Percentiles rank a stretch among this genome's conserved stretches.
Conservation (phyloP, 2,888 invertebrate species). For the Galerucella calmariensis region DNA sequence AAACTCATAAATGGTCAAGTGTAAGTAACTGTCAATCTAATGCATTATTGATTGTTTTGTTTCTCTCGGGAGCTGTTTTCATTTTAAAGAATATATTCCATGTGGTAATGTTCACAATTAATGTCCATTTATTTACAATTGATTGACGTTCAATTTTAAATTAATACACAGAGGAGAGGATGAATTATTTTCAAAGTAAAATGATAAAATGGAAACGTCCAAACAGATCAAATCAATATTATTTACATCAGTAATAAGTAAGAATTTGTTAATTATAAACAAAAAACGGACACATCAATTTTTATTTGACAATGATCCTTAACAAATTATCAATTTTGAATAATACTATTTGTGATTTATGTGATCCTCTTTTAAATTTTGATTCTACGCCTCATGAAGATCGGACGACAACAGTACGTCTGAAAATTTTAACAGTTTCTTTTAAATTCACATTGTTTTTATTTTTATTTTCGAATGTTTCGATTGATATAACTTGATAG, state of each 20-base stretch:
- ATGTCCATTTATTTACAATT: slow-evolving; percentile 15
- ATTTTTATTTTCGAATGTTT: background rate
- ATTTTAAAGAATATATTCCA: slow-evolving; percentile 1
- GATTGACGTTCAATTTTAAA: slow-evolving; percentile 6
- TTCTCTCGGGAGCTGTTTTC: background rate
- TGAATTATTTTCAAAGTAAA: background rate
- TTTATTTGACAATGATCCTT: no score
- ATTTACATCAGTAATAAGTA: no score
- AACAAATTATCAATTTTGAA: no score
- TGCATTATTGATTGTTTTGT: background rate
- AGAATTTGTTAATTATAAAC: no score
- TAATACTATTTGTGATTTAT: no score
- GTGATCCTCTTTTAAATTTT: background rate
- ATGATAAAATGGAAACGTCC: background rate
- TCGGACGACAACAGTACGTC: background rate
- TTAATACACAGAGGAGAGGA: background rate
- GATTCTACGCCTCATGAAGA: background rate
- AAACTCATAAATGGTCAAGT: background rate
- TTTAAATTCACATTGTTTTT: slow-evolving; percentile 2
- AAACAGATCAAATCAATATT: no score
- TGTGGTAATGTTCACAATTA: slow-evolving; percentile 6
- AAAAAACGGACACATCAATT: no score
- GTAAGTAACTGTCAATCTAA: background rate
- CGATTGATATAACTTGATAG: background rate
- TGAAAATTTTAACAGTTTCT: background rate